phyloP scores from a whole-genome alignment of 2,797 vertebrate genomes.

The Kryptopterus vitreolus region DNA sequence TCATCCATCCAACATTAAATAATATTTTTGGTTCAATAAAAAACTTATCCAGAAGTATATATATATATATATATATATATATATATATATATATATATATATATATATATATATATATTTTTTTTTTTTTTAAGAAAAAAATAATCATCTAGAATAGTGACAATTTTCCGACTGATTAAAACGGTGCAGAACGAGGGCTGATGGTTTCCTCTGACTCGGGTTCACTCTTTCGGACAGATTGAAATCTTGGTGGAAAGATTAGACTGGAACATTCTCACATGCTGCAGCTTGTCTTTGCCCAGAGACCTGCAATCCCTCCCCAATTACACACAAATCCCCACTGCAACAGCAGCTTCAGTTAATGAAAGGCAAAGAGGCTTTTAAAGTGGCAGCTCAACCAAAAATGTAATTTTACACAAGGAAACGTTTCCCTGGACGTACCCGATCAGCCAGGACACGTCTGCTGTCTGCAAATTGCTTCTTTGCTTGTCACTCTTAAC shows the following conservation, averaged over 20 bases:
- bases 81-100: no score
- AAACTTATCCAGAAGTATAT: neutral
- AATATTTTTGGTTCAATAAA: neutral
- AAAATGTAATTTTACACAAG: slow-evolving; percentile 30
- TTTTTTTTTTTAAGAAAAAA: no score
- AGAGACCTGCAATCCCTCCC: slow-evolving; percentile 29
- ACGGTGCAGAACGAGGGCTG: no score
- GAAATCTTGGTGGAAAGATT: slow-evolving; percentile 18
- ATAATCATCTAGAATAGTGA: neutral
- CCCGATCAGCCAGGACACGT: neutral
- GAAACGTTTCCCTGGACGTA: neutral
- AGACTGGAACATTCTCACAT: slow-evolving; percentile 3
- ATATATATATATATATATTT: no score
- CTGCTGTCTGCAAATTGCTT: slow-evolving; percentile 1
- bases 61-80: no score
- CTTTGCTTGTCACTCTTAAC: slow-evolving; percentile 4
- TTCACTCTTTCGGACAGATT: neutral
- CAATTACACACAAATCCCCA: slow-evolving; percentile 29
- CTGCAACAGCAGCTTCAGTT: slow-evolving; percentile 6
- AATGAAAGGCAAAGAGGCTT: slow-evolving; percentile 26
- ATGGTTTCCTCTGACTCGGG: neutral
- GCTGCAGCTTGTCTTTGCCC: slow-evolving; percentile 27
- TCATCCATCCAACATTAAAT: no score
- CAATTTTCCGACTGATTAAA: neutral
- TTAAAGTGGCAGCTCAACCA: slow-evolving; percentile 25